A percentile compares a stretch with the other conserved stretches of the same genome.
Conservation (phyloP, 2,113 vertebrate genomes). For the Macroglossus sobrinus region DNA sequence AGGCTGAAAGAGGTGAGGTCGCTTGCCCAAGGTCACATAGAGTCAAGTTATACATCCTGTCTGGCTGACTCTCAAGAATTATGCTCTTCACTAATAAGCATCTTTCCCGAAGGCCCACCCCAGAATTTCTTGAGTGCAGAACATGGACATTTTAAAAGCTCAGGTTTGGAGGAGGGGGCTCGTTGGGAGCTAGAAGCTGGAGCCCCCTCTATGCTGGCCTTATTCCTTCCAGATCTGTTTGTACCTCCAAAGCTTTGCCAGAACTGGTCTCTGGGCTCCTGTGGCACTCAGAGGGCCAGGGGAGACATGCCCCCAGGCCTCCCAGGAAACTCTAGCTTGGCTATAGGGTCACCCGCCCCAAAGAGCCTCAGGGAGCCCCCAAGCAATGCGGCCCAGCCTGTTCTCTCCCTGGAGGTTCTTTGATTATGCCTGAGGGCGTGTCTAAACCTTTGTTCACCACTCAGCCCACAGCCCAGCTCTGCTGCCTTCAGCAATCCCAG, state of each 20-base stretch:
- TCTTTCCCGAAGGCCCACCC: not conserved
- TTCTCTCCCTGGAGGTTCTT: not conserved
- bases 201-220: not conserved
- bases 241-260: not conserved
- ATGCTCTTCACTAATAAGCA: not conserved
- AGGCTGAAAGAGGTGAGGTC: not conserved
- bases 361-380: not conserved
- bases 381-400: too few relatives aligned
- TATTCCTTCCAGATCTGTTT: not conserved
- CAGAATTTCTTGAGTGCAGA: not conserved
- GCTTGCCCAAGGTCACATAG: not conserved
- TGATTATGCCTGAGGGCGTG: not conserved
- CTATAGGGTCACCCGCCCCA: too few relatives aligned
- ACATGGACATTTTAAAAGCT: not conserved
- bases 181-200: not conserved
- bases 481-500: not conserved
- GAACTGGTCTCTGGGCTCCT: not conserved
- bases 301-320: not conserved
- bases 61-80: not conserved
- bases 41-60: not conserved
- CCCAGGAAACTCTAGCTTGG: not conserved
- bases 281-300: not conserved
- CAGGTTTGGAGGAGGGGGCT: not conserved
- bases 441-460: not conserved
- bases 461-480: not conserved